Percentiles rank a stretch among this genome's conserved stretches.
phyloP scores from a whole-genome alignment of 2,888 invertebrate genomes.

The Ceramica pisi region DNA sequence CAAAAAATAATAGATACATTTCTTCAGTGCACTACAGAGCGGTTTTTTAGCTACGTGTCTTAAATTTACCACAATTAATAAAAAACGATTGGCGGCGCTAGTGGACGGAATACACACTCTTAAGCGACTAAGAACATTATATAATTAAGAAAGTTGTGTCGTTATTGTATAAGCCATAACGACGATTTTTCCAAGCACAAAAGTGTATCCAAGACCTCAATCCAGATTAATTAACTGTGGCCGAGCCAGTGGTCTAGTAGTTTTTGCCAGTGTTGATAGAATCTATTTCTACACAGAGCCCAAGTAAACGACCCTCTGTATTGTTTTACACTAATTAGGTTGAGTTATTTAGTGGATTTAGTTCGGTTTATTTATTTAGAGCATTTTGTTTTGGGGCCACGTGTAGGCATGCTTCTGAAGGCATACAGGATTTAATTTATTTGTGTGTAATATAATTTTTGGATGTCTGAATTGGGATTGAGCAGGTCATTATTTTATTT shows the following conservation, averaged over 20 bases:
- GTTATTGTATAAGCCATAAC: not conserved
- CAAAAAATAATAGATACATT: too few relatives aligned
- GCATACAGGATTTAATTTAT: too few relatives aligned
- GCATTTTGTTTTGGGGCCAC: constrained; percentile 8
- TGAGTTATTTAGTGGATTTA: constrained; percentile 58
- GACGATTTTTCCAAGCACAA: constrained; percentile 16
- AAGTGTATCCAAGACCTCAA: constrained; percentile 17
- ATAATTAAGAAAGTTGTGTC: too few relatives aligned
- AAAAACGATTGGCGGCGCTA: too few relatives aligned
- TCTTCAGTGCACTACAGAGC: too few relatives aligned
- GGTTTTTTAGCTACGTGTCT: too few relatives aligned
- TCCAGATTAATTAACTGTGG: constrained; percentile 49
- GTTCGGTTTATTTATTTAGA: constrained; percentile 46
- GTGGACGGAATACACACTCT: too few relatives aligned
- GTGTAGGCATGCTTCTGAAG: not conserved
- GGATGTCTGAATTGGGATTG: too few relatives aligned
- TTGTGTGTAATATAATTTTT: too few relatives aligned
- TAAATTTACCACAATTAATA: too few relatives aligned
- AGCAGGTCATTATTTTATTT: not conserved
- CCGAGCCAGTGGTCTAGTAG: constrained; percentile 30
- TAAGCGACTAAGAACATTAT: too few relatives aligned
- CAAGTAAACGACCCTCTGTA: constrained; percentile 56
- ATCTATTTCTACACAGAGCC: constrained; percentile 55
- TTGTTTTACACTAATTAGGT: constrained; percentile 63
- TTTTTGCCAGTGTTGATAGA: constrained; percentile 60